Percentiles rank a stretch among this genome's conserved stretches.
Conservation (phyloP, 2,113 vertebrate genomes). For the Elaphurus davidianus region DNA sequence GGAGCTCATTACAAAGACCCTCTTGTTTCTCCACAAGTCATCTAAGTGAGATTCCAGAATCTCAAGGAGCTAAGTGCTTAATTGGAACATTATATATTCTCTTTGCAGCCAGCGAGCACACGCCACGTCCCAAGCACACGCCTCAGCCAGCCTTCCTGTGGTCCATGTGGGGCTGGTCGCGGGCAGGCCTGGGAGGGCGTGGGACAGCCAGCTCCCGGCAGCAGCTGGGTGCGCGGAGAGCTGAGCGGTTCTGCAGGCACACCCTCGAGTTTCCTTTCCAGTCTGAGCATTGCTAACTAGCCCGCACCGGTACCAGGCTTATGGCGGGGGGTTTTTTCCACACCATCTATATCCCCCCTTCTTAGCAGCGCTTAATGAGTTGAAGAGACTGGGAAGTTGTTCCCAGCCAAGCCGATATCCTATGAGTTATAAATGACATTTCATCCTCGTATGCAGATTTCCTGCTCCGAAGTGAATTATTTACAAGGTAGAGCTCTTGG, state of each 20-base stretch:
- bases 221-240: neutral
- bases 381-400: conserved; percentile 74
- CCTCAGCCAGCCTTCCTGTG: neutral
- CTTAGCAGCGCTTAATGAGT: conserved; percentile 73
- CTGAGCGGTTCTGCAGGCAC: neutral
- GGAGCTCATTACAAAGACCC: conserved; percentile 24
- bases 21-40: neutral
- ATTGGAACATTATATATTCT: neutral
- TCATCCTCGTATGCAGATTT: conserved; percentile 84
- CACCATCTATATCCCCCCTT: conserved; percentile 54
- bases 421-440: conserved; percentile 83
- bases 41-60: neutral
- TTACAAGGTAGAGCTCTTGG: conserved; percentile 82
- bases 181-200: neutral
- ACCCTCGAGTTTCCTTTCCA: conserved; percentile 29
- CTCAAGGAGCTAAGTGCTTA: neutral
- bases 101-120: neutral
- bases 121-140: neutral
- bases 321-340: conserved; percentile 60
- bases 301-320: conserved; percentile 3
- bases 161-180: neutral
- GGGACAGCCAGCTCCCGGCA: neutral
- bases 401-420: conserved; percentile 76
- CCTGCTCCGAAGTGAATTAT: conserved; percentile 83
- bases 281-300: conserved; percentile 40